Conservation (phyloP, 2,113 vertebrate species). For the Apus apus region DNA sequence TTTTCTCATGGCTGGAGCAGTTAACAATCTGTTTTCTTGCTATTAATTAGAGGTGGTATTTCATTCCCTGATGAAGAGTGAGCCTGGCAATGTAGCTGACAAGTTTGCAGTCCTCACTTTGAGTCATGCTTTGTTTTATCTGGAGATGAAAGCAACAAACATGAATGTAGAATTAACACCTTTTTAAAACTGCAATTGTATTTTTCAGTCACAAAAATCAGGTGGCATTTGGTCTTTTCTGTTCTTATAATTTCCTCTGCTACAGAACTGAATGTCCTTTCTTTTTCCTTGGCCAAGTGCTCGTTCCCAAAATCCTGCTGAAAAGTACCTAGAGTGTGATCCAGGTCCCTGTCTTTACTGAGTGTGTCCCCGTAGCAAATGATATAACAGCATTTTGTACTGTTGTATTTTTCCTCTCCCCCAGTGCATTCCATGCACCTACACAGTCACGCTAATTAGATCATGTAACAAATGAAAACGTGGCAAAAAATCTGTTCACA, state of each 20-base stretch:
- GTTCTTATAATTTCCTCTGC: not conserved
- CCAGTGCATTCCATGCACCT: constrained; percentile 50
- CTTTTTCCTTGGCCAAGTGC: not conserved
- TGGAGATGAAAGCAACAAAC: constrained; percentile 31
- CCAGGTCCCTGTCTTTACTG: not conserved
- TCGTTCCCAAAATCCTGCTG: not conserved
- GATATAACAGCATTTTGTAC: constrained; percentile 16
- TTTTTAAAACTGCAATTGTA: not conserved
- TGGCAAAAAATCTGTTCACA: constrained; percentile 51
- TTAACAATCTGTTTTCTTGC: not conserved
- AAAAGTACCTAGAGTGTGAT: not conserved
- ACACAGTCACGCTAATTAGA: constrained; percentile 56
- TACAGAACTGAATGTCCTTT: not conserved
- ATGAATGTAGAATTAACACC: not conserved
- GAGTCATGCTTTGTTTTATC: constrained; percentile 33
- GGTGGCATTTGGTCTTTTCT: not conserved
- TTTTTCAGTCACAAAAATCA: not conserved
- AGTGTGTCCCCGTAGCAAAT: not conserved
- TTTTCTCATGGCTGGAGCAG: not conserved
- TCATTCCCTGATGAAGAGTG: not conserved
- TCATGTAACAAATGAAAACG: constrained; percentile 33
- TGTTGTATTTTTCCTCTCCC: constrained; percentile 29
- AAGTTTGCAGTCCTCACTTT: not conserved
- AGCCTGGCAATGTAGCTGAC: not conserved
- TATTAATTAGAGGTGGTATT: not conserved